Evolutionary conservation across 2,113 vertebrate species (phyloP).

Genomic region (Lasiurus cinereus): DNA sequence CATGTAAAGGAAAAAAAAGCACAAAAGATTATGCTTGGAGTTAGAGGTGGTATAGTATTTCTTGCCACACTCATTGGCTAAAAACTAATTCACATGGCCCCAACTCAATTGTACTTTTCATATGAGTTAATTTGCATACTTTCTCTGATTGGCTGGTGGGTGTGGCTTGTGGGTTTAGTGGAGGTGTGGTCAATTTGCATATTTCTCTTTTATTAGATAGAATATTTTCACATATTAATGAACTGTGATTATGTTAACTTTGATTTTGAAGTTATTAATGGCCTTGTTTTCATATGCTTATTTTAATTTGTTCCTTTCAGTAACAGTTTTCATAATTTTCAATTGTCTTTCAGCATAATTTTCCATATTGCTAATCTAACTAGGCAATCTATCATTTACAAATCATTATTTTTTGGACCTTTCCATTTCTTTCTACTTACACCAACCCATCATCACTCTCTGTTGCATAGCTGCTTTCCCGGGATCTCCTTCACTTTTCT

Average conservation of each 20-base stretch:
- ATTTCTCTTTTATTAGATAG: no score
- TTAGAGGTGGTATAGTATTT: neutral
- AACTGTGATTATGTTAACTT: neutral
- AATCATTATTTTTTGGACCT: neutral
- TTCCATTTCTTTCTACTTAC: neutral
- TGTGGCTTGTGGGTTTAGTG: no score
- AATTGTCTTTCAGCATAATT: neutral
- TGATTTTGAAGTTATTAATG: neutral
- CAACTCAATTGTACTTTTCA: neutral
- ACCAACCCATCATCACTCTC: neutral
- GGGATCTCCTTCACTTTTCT: neutral
- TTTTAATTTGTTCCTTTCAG: constrained; percentile 29
- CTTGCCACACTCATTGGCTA: neutral
- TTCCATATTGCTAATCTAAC: neutral
- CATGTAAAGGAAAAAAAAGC: neutral
- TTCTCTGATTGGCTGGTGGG: no score
- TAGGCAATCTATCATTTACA: neutral
- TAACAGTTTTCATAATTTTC: neutral
- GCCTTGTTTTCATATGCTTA: neutral
- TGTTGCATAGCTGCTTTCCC: neutral
- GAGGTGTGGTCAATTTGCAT: no score
- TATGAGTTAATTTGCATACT: no score
- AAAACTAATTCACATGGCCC: neutral
- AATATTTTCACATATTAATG: neutral
- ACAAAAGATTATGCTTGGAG: neutral